These are phyloP conservation scores for Acanthisitta chloris DNA, from an alignment of 2,113 vertebrate species.

Conservation along the genomic window DNA sequence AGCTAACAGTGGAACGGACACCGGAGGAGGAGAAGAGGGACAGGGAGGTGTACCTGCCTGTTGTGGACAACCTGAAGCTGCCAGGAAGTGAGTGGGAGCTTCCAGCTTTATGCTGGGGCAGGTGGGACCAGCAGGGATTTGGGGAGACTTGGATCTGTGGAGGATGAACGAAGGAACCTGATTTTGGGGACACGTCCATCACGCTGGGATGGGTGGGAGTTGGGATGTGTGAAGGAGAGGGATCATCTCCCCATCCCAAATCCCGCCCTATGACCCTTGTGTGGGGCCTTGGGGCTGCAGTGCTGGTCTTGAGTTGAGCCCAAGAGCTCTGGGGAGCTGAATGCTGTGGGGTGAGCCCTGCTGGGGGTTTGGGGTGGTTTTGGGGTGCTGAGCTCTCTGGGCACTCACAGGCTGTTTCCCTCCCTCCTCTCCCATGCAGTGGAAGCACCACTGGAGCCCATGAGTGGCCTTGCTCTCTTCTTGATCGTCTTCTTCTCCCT, in stretches of 20 bases:
- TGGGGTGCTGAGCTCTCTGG: background rate
- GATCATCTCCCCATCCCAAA: background rate
- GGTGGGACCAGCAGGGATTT: background rate
- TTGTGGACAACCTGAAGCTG: conserved; percentile 90
- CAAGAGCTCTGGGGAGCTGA: too few relatives aligned
- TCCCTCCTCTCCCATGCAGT: conserved; percentile 34
- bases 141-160: accelerated
- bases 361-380: too few relatives aligned
- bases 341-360: too few relatives aligned
- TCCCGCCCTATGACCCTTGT: accelerated
- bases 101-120: accelerated
- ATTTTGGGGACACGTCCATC: background rate
- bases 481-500: conserved; percentile 90
- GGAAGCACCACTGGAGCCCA: conserved; percentile 71
- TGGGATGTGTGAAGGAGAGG: background rate
- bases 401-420: background rate
- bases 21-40: conserved; percentile 83
- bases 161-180: background rate
- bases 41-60: conserved; percentile 85
- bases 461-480: conserved; percentile 88
- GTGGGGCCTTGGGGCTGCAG: accelerated
- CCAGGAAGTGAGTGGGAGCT: conserved; percentile 70
- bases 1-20: conserved; percentile 86
- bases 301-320: too few relatives aligned
- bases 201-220: background rate